Evolutionary conservation across 37 sponge, comb jelly and placozoan species (phyloP), one percentile per base, ranked within the genome.

Genomic region (Amphimedon queenslandica): DNA sequence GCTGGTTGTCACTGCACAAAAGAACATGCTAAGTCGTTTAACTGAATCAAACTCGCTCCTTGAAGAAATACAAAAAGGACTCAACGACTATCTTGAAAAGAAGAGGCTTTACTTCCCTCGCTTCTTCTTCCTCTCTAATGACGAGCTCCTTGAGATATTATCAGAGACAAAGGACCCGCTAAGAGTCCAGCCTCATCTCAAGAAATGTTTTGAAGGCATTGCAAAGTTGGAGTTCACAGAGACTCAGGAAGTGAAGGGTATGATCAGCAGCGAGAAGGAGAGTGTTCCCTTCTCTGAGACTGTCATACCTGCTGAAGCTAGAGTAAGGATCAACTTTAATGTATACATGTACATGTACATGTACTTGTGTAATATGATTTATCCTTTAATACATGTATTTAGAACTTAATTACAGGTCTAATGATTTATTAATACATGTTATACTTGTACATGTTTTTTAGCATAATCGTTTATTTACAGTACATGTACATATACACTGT

Each of bases 51-150:
- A 97, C 66, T 34, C 40, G 28, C 85, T 93, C 0, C 84, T 97
- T 70, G 98, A 97, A 40, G 94, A 93, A 63, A 97, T 97, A 63
- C 94, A 93, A 83, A 97, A 97, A 70, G 98, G 98, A 0, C 79
- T 97, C 31, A 97, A 97, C 71, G 87, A 88, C 63, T 97, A 97
- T 71, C 77, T 97, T 73, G 98, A 97, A 77, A 97, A 97, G 87
- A 97, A 97, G 68, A 82, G 98, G 35, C 89, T 97, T 5, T 97
- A 75, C 84, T 97, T 97, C 61, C 92, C 98, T 68, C 56, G 97
- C 30, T 95, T 91, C 69, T 95, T 95, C 81, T 95, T 95, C 58
- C 66, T 95, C 41, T 95, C 96, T 13, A 95, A 95, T 82, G 96
- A 94, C 71, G 96, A 94, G 74, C 85, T 94, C 37, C 75, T 95